Evolutionary conservation across 1,140 invertebrate genomes (phyloP), one percentile per base, ranked within the genome.

Genomic region (Cyphomyrmex costatus): DNA sequence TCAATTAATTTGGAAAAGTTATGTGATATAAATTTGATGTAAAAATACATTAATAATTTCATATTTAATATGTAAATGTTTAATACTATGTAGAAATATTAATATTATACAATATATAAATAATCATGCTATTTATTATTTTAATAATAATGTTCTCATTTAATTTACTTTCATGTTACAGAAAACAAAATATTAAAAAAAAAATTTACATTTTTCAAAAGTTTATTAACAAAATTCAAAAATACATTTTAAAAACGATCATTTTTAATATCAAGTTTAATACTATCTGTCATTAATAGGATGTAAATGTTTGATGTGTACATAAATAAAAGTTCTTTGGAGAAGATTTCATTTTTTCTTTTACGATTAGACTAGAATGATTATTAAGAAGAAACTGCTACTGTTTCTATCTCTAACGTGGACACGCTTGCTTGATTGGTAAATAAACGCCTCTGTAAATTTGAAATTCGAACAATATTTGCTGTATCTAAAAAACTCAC

Each of bases 391-490:
- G 49, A 88, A 21, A 89, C 92, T 56, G 88, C 88, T 86, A 96
- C 95, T 36, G 87, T 94, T 85, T 97, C 96, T 33, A 97, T 96
- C 94, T 97, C 97, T 83, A 97, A 95, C 71, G 96, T 95, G 1
- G 96, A 96, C 8, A 96, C 96, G 0, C 97, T 91, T 97, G 97
- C 92, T 97, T 97, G 10, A 96, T 92, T 12, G 96, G 94, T 73
- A 95, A 93, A 92, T 97, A 97, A 63, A 97, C 96, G n/a, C 97
- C 97, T 36, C 97, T 97, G 88, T 96, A 96, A 90, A 97, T 95
- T 95, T 97, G 97, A 56, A 97, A 92, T 30, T 96, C 97, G 82
- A 97, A 95, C 91, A 33, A 97, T 96, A 85, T 96, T 95, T 6
- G 95, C 92, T 46, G 93, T 93, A 91, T 97, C 96, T 12, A 97